These are phyloP conservation scores for Ceratoteleas bidentatus DNA, from an alignment of 1,140 invertebrate genomes.

Conservation along the genomic window DNA sequence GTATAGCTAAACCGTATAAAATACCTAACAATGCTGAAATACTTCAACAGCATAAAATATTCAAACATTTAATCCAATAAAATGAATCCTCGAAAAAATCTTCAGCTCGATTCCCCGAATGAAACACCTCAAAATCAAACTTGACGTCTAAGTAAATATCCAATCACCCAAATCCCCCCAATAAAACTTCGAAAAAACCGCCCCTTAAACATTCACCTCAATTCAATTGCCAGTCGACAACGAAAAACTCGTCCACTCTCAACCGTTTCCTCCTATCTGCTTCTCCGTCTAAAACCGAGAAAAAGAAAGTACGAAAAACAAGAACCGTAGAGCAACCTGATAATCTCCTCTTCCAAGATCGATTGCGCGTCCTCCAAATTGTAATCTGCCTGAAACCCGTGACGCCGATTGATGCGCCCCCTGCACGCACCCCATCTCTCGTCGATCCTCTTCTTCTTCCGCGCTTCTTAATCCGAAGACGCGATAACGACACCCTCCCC, in stretches of 20 bases:
- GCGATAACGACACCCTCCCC: conserved; percentile 45
- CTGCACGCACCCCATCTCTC: conserved; percentile 34
- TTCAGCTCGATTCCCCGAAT: too few species aligned
- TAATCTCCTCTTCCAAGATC: conserved; percentile 21
- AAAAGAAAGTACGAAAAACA: not conserved
- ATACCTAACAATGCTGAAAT: too few species aligned
- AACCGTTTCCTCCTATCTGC: not conserved
- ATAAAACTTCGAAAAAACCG: not conserved
- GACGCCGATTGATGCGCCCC: conserved; percentile 38
- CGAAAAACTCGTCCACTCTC: conserved; percentile 10
- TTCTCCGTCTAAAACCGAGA: not conserved
- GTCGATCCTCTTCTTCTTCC: conserved; percentile 12
- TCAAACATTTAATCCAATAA: too few species aligned
- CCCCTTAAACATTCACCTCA: not conserved
- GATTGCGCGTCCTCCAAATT: conserved; percentile 40
- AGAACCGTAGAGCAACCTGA: not conserved
- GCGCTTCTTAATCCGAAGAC: conserved; percentile 42
- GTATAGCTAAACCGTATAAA: too few species aligned
- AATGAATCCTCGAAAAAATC: too few species aligned
- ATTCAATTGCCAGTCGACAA: conserved; percentile 5
- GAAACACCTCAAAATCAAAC: too few species aligned
- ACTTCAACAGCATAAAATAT: too few species aligned
- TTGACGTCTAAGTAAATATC: too few species aligned
- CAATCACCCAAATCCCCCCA: not conserved
- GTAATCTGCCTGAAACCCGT: conserved; percentile 42